Conservation (phyloP, 2,113 vertebrate genomes). For the Neofelis nebulosa region DNA sequence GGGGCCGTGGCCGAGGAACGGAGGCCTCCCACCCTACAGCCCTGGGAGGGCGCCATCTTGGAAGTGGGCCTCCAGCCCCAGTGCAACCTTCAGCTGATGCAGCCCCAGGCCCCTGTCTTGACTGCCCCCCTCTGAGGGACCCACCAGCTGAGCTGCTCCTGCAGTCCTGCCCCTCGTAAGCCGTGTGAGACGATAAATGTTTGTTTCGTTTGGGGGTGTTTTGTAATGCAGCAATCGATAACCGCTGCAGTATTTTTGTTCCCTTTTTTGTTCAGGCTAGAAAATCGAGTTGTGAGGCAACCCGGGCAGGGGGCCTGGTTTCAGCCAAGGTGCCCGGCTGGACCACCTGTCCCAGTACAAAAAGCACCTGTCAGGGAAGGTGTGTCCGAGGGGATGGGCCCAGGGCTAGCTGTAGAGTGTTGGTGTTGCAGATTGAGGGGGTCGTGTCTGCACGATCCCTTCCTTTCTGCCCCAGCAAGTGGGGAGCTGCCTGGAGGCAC, state of each 20-base stretch:
- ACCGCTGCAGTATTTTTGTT: neutral
- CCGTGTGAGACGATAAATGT: accelerated
- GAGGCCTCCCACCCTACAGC: neutral
- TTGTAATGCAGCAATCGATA: neutral
- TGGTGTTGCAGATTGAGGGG: neutral
- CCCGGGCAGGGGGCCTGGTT: neutral
- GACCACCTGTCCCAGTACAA: neutral
- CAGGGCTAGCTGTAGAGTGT: accelerated
- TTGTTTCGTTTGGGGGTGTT: neutral
- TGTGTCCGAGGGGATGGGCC: neutral
- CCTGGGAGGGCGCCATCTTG: accelerated
- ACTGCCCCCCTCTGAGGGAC: too few species aligned
- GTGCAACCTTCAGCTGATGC: neutral
- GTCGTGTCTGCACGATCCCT: accelerated
- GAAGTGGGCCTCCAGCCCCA: neutral
- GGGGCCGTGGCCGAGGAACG: neutral
- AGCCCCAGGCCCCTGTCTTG: neutral
- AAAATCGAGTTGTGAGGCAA: too few species aligned
- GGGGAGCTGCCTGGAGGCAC: too few species aligned
- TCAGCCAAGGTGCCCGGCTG: neutral
- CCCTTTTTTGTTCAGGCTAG: neutral
- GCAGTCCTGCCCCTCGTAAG: neutral
- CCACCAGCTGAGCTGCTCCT: neutral
- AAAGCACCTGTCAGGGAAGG: neutral
- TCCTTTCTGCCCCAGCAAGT: neutral